Evolutionary conservation across 2,888 invertebrate species (phyloP).

Genomic region (Pristionchus exspectatus): DNA sequence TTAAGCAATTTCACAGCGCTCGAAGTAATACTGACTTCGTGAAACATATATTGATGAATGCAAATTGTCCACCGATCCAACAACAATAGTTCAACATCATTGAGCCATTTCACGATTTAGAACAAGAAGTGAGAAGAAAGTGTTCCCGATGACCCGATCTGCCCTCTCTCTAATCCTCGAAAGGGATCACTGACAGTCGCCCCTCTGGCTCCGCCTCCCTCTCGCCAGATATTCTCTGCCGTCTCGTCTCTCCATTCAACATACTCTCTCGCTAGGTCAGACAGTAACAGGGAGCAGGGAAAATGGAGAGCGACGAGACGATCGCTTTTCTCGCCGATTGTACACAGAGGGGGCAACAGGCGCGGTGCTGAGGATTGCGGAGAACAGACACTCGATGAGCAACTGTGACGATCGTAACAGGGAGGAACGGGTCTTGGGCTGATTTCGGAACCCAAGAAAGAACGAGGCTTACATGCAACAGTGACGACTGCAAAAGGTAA

Average conservation of each 20-base stretch:
- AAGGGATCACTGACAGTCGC: not conserved
- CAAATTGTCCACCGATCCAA: too few relatives aligned
- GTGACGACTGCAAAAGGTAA: too few relatives aligned
- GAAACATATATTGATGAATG: too few relatives aligned
- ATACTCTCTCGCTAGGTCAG: not conserved
- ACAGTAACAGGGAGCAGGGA: not conserved
- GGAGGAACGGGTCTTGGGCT: not conserved
- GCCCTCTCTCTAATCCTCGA: not conserved
- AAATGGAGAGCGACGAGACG: not conserved
- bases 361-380: not conserved
- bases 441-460: too few relatives aligned
- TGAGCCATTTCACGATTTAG: too few relatives aligned
- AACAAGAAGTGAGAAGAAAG: not conserved
- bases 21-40: too few relatives aligned
- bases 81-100: not conserved
- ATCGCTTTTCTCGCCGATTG: not conserved
- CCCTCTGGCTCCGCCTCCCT: too few relatives aligned
- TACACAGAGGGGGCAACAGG: conserved; percentile 28
- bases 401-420: not conserved
- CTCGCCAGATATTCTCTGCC: not conserved
- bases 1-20: not conserved
- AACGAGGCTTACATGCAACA: too few relatives aligned
- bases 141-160: conserved; percentile 10
- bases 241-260: not conserved
- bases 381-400: conserved; percentile 7